Evolutionary conservation across 2,797 vertebrate genomes (phyloP).

Genomic region (Catharus ustulatus): DNA sequence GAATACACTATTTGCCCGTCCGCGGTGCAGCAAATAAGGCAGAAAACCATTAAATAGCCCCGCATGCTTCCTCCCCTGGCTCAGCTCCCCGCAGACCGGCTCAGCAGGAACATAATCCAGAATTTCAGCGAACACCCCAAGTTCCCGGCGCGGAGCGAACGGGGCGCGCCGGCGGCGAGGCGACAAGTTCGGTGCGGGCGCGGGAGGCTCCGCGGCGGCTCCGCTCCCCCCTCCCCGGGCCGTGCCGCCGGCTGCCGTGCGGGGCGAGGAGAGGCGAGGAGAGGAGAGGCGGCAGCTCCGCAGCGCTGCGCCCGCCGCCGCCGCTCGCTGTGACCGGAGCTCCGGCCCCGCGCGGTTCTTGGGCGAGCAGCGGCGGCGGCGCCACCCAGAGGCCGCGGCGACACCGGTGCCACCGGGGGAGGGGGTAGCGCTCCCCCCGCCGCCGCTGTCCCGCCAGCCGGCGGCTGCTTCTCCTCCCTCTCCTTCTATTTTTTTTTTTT

Average conservation of each 20-base stretch:
- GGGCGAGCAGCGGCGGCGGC: neutral
- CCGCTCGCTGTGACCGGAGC: neutral
- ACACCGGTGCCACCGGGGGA: neutral
- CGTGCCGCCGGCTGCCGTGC: neutral
- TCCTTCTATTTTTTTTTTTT: too few relatives aligned
- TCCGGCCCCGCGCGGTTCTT: neutral
- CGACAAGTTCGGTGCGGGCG: neutral
- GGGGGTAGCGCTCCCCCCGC: neutral
- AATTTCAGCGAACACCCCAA: neutral
- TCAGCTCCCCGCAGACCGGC: slow-evolving; percentile 59
- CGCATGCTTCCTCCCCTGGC: slow-evolving; percentile 65
- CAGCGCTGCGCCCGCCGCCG: neutral
- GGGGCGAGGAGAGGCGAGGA: neutral
- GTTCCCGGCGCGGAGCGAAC: neutral
- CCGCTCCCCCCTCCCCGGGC: neutral
- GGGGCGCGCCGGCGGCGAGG: neutral
- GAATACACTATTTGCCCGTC: slow-evolving; percentile 76
- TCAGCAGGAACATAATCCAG: slow-evolving; percentile 65
- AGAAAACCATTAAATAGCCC: slow-evolving; percentile 62
- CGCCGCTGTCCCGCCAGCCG: too few relatives aligned
- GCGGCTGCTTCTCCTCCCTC: too few relatives aligned
- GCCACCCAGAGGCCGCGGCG: slow-evolving; percentile 20
- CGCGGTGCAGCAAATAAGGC: slow-evolving; percentile 63
- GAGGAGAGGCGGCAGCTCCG: neutral
- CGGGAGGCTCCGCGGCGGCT: neutral